Conservation (phyloP, 2,113 vertebrate species). For the Chitala chitala region DNA sequence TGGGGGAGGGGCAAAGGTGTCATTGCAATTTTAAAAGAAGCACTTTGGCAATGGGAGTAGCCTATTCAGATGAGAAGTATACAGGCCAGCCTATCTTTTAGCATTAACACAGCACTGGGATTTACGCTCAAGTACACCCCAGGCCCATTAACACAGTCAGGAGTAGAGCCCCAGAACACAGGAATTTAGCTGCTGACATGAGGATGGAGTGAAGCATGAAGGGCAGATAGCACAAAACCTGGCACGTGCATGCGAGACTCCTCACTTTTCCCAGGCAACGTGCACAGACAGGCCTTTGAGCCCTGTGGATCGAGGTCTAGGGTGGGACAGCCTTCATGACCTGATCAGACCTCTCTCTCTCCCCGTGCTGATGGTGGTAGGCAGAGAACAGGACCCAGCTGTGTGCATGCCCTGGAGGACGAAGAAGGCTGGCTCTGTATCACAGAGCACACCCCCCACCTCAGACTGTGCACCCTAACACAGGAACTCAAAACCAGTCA, state of each 20-base stretch:
- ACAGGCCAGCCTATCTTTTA: too few relatives aligned
- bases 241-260: background rate
- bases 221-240: background rate
- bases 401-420: background rate
- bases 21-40: too few relatives aligned
- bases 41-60: too few relatives aligned
- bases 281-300: background rate
- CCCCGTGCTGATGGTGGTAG: background rate
- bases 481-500: background rate
- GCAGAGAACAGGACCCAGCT: conserved; percentile 23
- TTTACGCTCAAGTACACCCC: too few relatives aligned
- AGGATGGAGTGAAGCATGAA: background rate
- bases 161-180: background rate
- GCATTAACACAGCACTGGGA: too few relatives aligned
- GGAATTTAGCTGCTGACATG: background rate
- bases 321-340: background rate
- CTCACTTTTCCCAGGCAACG: background rate
- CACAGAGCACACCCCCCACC: background rate
- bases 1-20: background rate
- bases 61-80: too few relatives aligned
- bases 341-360: background rate
- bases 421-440: conserved; percentile 25
- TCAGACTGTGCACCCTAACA: background rate
- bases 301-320: background rate
- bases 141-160: background rate